Evolutionary conservation across 1,140 invertebrate genomes (phyloP), one percentile per base, ranked within the genome.

Genomic region (Piezodorus guildinii): DNA sequence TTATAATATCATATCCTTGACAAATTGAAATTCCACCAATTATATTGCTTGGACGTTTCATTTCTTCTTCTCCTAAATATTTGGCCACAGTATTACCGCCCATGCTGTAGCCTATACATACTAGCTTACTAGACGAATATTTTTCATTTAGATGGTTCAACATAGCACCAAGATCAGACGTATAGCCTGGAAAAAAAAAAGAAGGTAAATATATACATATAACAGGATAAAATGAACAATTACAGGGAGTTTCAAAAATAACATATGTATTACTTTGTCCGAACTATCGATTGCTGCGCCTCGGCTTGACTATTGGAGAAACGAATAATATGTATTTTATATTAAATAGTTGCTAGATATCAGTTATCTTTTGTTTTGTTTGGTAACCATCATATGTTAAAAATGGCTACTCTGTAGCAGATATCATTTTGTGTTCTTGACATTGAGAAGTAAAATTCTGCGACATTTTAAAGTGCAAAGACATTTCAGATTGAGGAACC

Each of bases 11-110:
- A 73, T 94, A 95, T 66, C 91, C 91, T 77, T 95, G 91, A 72
- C 91, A 94, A 69, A 94, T 86, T 12, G 90, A 93, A 68, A 95
- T 85, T 6, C 85, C 91, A 60, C 89, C 89, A 65, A 94, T 85
- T 34, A 95, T 85, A 69, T 84, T 84, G 12, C 73, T 66, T 19
- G 86, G 79, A 67, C 81, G 80, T 54, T 80, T 78, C 65, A 77
- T 75, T 5, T 79, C 77, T 39, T 77, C 75, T 76, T 94, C 90
- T 10, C 90, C 90, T 68, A 94, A 76, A 73, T 93, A 95, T 75
- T 94, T 94, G 1, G 88, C 85, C 5, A 94, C 83, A 52, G 94
- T 77, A 78, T 94, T 94, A 6, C 87, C 91, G 43, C 90, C 90
- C 73, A 96, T 82, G 75, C 90, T 94, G 73, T 94, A 95, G 34